A percentile compares a stretch with the other conserved stretches of the same genome.
These are phyloP conservation scores for Oeneis ivallda DNA, from an alignment of 2,888 invertebrate species.

Conservation along the genomic window DNA sequence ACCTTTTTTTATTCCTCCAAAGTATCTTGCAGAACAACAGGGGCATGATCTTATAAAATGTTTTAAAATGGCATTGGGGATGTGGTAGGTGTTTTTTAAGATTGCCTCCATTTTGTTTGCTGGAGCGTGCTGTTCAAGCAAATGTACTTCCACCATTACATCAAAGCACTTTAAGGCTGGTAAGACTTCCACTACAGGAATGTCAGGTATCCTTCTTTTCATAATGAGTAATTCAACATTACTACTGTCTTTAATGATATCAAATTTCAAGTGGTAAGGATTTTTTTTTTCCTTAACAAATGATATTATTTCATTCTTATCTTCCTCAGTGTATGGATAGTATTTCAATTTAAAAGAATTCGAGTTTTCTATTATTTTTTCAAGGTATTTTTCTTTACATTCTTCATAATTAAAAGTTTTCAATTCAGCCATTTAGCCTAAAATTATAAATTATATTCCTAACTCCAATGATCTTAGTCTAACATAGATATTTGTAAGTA, in stretches of 20 bases:
- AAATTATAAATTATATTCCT: neutral
- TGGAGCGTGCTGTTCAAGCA: neutral
- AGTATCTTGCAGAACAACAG: neutral
- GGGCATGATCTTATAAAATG: conserved; percentile 1
- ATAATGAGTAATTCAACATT: neutral
- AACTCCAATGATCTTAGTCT: neutral
- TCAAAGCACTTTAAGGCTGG: conserved; percentile 8
- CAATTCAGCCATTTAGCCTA: neutral
- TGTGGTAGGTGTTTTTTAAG: neutral
- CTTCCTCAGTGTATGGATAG: neutral
- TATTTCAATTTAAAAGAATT: neutral
- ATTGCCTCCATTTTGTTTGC: neutral
- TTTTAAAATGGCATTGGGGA: neutral
- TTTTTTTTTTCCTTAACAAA: neutral
- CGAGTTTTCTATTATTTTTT: neutral
- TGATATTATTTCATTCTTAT: neutral
- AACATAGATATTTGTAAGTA: neutral
- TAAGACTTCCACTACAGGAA: conserved; percentile 10
- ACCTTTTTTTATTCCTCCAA: too few relatives aligned
- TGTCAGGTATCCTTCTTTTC: neutral
- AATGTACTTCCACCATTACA: conserved; percentile 15
- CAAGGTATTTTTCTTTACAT: neutral
- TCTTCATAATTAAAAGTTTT: neutral
- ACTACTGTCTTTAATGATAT: neutral
- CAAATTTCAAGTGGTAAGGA: neutral